Evolutionary conservation across 1,140 invertebrate species (phyloP), one percentile per base, ranked within the genome.

Genomic region (Oryctes rhinoceros): DNA sequence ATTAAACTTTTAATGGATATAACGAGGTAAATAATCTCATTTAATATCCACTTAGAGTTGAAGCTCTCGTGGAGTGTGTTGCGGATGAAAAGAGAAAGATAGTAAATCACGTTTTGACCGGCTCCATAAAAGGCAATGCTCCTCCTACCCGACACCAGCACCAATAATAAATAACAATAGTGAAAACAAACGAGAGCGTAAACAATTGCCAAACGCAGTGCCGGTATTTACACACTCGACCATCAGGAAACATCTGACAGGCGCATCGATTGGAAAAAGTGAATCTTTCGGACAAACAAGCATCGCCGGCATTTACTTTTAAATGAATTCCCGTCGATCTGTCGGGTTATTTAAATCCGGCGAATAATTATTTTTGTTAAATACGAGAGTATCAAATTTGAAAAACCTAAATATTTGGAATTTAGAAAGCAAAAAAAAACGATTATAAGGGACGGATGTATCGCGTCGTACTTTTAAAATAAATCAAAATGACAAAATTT

Each of bases 121-220:
- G 53, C 53, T n/a, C 53, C 53, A 59, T 59, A 59, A 59, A 59
- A 59, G 53, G 53, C 6, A 59, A 59, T 59, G 53, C 53, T 59
- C 53, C 53, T 59, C 53, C 53, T 59, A 59, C 53, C 15, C 53
- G 18, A 59, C 53, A 59, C 18, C 18, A 59, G 53, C 53, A 18
- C 53, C 53, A 59, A 59, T 59, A 59, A 59, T 59, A 59, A 59
- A 59, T 59, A 59, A 59, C 53, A 59, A 59, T 59, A 59, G 53
- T 18, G 53, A 59, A 59, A 59, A 59, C 53, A 59, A 59, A 59
- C 53, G 53, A 59, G 18, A 59, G 3, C 53, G 53, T 59, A 59
- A 59, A 59, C 53, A 59, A 59, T 59, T 59, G 5, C 39, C 39
- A 44, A 44, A 44, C 39, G 39, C 39, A 44, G 9, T 4, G 39